A percentile compares a stretch with the other conserved stretches of the same genome.
Conservation (phyloP, 2,113 vertebrate species). For the Conger conger region DNA sequence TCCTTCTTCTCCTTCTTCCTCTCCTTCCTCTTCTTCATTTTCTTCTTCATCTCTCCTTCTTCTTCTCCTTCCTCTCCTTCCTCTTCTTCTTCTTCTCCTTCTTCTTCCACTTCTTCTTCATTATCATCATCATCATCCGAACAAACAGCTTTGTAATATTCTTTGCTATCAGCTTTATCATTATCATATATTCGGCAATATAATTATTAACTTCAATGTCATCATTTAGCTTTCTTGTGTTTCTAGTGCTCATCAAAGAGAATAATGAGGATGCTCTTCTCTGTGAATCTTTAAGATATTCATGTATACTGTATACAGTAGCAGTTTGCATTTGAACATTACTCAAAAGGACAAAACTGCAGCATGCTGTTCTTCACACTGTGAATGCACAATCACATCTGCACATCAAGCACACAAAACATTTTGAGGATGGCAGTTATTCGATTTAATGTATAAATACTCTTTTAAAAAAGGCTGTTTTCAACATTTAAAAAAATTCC, state of each 20-base stretch:
- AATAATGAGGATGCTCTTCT: no score
- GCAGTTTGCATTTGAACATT: not conserved
- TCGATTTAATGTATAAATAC: not conserved
- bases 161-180: not conserved
- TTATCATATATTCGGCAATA: not conserved
- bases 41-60: not conserved
- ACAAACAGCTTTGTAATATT: not conserved
- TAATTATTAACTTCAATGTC: not conserved
- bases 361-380: not conserved
- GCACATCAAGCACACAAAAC: not conserved
- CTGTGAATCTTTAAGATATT: no score
- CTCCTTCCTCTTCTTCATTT: not conserved
- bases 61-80: no score
- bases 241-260: no score
- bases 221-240: not conserved
- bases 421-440: not conserved
- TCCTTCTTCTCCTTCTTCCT: not conserved
- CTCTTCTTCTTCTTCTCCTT: not conserved
- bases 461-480: no score
- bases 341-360: not conserved
- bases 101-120: not conserved
- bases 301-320: no score
- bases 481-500: not conserved
- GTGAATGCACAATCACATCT: not conserved
- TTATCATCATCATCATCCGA: not conserved